Base-by-base conservation (phyloP, 2,113 vertebrate species). In the Axis porcinus region DNA sequence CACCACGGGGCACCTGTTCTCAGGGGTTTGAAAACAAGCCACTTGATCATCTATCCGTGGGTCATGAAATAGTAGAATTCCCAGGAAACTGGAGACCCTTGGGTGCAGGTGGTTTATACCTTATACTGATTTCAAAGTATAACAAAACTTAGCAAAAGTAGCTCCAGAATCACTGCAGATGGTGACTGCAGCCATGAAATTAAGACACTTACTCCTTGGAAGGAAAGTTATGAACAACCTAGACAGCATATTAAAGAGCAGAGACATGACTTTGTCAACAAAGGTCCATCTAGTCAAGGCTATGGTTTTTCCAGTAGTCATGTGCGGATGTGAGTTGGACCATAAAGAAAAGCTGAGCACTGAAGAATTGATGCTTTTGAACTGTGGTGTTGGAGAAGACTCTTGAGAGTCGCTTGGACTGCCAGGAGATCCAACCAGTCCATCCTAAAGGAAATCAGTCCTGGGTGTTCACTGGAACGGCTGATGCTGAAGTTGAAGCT, bases 351-450 rank as follows among this genome's bases (percentile, higher is more conserved):
- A n/a, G 33, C 7, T n/a, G 33, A 67, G 16, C 1, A 4, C 33
- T 0, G 2, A 64, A 64, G 15, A n/a, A n/a, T 9, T 5, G 7
- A n/a, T n/a, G 62, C 16, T 67, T n/a, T n/a, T 1, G 33, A n/a
- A n/a, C 33, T n/a, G 16, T 19, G 62, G 16, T 67, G 62, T 5
- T 67, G 33, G 62, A 67, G 62, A n/a, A n/a, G 33, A 67, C 62
- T 67, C 33, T 67, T 67, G 62, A n/a, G 62, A n/a, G 7, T 67
- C 2, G 6, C 33, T n/a, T 64, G 62, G 62, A n/a, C 30, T 64
- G 15, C 62, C n/a, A 64, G 62, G 62, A 17, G 2, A n/a, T n/a
- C 7, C 33, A 67, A n/a, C 62, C 30, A 67, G 30, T 64, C 30
- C 3, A 33, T 64, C 60, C 60, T 64, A 33, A 64, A 33, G 33